Percentiles rank a stretch among this genome's conserved stretches.
phyloP scores from a whole-genome alignment of 2,113 vertebrate genomes.

The Strix uralensis region DNA sequence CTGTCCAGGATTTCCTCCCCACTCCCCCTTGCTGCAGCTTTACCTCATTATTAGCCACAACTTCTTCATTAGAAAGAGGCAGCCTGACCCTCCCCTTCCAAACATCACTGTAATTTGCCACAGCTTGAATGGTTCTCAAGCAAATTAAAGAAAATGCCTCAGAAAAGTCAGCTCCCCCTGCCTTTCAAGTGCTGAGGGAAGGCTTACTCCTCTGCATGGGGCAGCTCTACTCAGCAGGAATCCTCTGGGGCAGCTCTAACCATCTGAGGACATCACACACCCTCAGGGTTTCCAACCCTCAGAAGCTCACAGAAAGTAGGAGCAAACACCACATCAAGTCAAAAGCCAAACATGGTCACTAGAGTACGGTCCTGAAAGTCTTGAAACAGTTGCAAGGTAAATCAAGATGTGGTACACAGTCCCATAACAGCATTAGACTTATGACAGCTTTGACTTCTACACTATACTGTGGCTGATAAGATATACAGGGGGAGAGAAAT shows the following conservation, averaged over 20 bases:
- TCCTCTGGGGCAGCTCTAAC: neutral
- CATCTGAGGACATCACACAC: neutral
- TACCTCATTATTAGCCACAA: neutral
- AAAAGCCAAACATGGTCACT: neutral
- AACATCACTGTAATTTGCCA: neutral
- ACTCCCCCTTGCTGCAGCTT: neutral
- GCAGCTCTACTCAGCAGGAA: neutral
- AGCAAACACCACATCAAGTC: neutral
- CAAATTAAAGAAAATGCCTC: neutral
- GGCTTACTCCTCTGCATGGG: neutral
- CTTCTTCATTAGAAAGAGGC: neutral
- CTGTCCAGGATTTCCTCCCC: neutral
- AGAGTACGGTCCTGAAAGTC: fast-evolving
- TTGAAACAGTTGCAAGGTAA: neutral
- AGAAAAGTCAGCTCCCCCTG: neutral
- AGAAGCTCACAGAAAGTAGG: neutral
- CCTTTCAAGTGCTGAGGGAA: neutral
- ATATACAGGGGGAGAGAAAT: neutral
- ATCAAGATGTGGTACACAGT: neutral
- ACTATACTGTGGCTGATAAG: neutral
- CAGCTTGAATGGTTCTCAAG: neutral
- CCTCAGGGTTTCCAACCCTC: neutral
- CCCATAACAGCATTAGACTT: neutral
- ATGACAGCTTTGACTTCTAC: neutral
- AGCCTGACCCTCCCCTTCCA: neutral